These are phyloP conservation scores for Caenorhabditis remanei DNA, from an alignment of 1,140 invertebrate genomes.

Conservation along the genomic window DNA sequence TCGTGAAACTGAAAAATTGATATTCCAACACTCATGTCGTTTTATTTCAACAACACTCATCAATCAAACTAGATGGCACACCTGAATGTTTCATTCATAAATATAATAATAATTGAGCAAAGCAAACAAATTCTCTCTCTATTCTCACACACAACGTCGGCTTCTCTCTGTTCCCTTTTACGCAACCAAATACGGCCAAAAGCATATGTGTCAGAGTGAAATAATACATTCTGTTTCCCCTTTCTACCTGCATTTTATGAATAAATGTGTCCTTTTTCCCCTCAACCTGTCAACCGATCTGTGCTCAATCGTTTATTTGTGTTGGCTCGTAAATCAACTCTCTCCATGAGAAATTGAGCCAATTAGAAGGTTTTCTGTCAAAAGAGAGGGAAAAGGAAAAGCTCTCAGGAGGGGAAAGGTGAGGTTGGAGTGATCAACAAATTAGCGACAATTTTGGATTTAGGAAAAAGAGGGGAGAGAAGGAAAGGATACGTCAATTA, in stretches of 20 bases:
- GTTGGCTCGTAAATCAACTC: slow-evolving; percentile 45
- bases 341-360: slow-evolving; percentile 30
- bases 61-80: neutral
- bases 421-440: slow-evolving; percentile 34
- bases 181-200: slow-evolving; percentile 22
- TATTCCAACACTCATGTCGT: neutral
- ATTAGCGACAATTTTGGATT: slow-evolving; percentile 29
- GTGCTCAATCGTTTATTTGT: slow-evolving; percentile 20
- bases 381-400: neutral
- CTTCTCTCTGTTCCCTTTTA: neutral
- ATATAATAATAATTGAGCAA: slow-evolving; percentile 38
- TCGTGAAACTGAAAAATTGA: too few species aligned
- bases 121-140: neutral
- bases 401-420: slow-evolving; percentile 15
- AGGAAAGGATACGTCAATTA: slow-evolving; percentile 51
- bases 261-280: slow-evolving; percentile 26
- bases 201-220: slow-evolving; percentile 22
- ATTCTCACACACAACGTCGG: neutral
- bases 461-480: neutral
- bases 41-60: neutral
- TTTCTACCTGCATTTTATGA: slow-evolving; percentile 20
- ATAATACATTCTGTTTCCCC: slow-evolving; percentile 15
- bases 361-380: slow-evolving; percentile 39
- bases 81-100: neutral
- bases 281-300: slow-evolving; percentile 40